Base-by-base conservation (phyloP, 1,140 invertebrate genomes). In the Teleopsis dalmanni region DNA sequence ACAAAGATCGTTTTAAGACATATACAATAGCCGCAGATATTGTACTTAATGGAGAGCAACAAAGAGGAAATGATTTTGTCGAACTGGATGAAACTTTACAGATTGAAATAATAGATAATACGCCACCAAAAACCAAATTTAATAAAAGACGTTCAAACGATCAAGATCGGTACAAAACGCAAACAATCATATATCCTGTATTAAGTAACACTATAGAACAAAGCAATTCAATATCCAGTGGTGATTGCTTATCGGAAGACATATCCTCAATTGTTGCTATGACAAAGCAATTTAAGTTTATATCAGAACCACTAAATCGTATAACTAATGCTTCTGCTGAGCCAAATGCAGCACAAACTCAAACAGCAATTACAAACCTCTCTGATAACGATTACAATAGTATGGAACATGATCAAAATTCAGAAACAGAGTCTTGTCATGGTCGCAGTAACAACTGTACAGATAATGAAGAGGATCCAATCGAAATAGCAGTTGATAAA, bases 1-100 rank as follows among this genome's bases (percentile, higher is more conserved):
- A 79, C 2, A 85, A 85, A 60, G 84, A 88, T 55, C 76, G 86
- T 43, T 89, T 84, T 57, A 82, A 80, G 60, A 89, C 87, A 0
- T 88, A 88, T 56, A 88, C 84, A 0, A 85, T 88, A 29, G 80
- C 76, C 13, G 79, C 79, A 14, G 78, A 76, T 38, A 70, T 72
- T 25, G 43, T 33, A 27, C 5, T 57, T 41, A 40, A 58, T 50
- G 41, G 19, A 19, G 42, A 46, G 14, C 35, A 50, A 21, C 21
- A 45, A 31, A 27, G 34, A 16, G 53, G 18, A 49, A 35, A 42
- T 31, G 25, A 58, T 8, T 59, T 61, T 6, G 42, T 58, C n/a
- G 60, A 60, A 5, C 59, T 70, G 2, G 73, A 76, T 29, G 58
- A 66, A 38, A 62, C 57, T 0, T 36, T 63, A 21, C 57, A 65